Evolutionary conservation across 2,888 invertebrate species (phyloP).

Genomic region (Ecdyonurus torrentis): DNA sequence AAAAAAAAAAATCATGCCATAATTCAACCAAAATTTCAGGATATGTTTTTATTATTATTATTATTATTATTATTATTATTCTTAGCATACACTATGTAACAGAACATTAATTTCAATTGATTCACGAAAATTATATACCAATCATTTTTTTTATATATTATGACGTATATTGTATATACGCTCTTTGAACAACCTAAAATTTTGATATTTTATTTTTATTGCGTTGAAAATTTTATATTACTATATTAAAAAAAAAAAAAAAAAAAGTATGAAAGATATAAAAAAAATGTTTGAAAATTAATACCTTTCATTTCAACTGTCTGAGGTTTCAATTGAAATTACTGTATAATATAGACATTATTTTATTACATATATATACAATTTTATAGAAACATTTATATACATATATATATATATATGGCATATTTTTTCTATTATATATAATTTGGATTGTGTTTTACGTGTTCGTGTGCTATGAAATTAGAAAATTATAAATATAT

Average conservation of each 20-base stretch:
- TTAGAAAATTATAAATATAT: too few relatives aligned
- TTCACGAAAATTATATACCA: background rate
- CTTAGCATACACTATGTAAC: too few relatives aligned
- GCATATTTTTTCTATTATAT: too few relatives aligned
- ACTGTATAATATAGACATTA: background rate
- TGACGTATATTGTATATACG: background rate
- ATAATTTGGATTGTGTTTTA: too few relatives aligned
- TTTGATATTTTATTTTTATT: background rate
- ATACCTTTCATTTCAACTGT: background rate
- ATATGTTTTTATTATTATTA: background rate
- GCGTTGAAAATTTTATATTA: background rate
- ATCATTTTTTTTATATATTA: background rate
- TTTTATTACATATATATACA: background rate
- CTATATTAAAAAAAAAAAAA: background rate
- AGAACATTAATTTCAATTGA: background rate
- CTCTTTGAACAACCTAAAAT: background rate
- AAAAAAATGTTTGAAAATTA: background rate
- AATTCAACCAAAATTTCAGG: background rate
- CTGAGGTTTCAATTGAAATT: background rate
- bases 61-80: too few relatives aligned
- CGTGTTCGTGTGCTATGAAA: too few relatives aligned
- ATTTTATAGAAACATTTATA: too few relatives aligned
- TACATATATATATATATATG: too few relatives aligned
- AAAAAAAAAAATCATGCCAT: background rate
- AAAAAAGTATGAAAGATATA: too few relatives aligned